Base-by-base conservation (phyloP, 2,888 invertebrate genomes). In the Cephus pygmeus region DNA sequence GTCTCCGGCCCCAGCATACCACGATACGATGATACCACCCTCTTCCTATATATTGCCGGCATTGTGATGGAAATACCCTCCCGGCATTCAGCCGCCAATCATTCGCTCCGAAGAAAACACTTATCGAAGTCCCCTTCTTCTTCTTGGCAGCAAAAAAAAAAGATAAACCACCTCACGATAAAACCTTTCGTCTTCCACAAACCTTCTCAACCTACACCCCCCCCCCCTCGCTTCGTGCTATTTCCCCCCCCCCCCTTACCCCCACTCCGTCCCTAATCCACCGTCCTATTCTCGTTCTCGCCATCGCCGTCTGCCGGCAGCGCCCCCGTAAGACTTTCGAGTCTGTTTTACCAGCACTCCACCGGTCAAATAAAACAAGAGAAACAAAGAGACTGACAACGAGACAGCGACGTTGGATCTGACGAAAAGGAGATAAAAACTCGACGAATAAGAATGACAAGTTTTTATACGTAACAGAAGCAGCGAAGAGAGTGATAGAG, bases 1-100 rank as follows among this genome's bases (percentile, higher is more conserved):
- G 71, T 71, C 12, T 71, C 12, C 71, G 71, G 33, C 71, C 6
- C 74, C 23, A 2, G 36, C 30, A 71, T 12, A 34, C 71, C 71
- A 71, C 71, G 15, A 34, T 33, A 34, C 71, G 33, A 71, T 33
- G 33, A 34, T 71, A 71, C 56, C 56, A 56, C 71, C 71, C 34
- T 34, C 40, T 15, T 30, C 35, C n/a, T 78, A 79, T 56, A 56
- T 76, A 77, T 78, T 69, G 73, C 35, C 75, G 76, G 79, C 81
- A 87, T 86, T 85, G 84, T 86, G 81, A 87, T 87, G 87, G 83
- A 87, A 87, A 88, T 86, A 80, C 81, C 81, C 79, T 75, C 75
- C 76, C 76, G 80, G 79, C 83, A 87, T 87, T 88, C 85, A 85
- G 75, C 82, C 81, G 86, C 84, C 88, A 87, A 85, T 88, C 86